Percentiles rank a stretch among this genome's conserved stretches.
Conservation (phyloP, 2,113 vertebrate species). For the Zapornia atra region DNA sequence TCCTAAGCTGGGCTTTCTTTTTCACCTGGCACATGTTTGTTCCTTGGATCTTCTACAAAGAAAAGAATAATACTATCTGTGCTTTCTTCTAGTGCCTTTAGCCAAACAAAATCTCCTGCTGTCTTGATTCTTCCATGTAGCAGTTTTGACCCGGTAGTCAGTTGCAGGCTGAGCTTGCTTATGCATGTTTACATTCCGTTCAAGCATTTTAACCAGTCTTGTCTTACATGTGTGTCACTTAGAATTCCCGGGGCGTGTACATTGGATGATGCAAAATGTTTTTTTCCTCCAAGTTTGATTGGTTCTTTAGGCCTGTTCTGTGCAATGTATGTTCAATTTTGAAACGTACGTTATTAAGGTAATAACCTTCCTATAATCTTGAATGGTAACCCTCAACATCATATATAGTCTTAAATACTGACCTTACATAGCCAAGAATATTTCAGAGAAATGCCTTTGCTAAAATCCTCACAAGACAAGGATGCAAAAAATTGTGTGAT, state of each 20-base stretch:
- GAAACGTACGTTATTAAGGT: not conserved
- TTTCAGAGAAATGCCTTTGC: not conserved
- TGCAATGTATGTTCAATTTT: not conserved
- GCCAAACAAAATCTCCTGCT: not conserved
- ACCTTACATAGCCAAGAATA: not conserved
- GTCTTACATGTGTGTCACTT: not conserved
- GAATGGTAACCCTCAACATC: fast-evolving
- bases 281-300: not conserved
- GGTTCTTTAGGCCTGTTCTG: not conserved
- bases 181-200: not conserved
- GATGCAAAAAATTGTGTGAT: not conserved
- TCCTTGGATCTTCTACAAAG: not conserved
- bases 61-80: not conserved
- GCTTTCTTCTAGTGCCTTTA: not conserved
- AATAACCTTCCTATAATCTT: not conserved
- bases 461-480: not conserved
- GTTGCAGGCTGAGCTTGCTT: not conserved
- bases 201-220: not conserved
- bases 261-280: not conserved
- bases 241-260: not conserved
- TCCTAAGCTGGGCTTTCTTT: not conserved
- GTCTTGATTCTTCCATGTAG: not conserved
- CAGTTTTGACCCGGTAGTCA: not conserved
- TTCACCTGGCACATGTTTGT: not conserved
- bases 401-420: not conserved